Evolutionary conservation across 2,113 vertebrate species (phyloP), one percentile per base, ranked within the genome.

Genomic region (Tonatia bakeri): DNA sequence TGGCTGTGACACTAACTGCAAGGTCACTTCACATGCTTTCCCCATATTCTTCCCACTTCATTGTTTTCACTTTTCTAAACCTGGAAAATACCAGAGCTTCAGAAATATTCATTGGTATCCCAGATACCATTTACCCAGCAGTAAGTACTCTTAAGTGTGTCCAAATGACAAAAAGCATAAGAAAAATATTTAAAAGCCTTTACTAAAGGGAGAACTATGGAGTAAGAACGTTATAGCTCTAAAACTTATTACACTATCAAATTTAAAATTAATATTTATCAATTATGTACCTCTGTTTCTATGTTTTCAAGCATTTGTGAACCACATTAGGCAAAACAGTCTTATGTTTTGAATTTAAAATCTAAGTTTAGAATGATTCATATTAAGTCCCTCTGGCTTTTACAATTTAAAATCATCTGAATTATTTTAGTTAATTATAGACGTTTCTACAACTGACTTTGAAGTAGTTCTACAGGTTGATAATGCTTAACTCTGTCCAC

Each of bases 11-110:
- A 59, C 59, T 85, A 2, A n/a, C 26, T 84, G 1, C 36, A 92
- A 87, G 69, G 69, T 90, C 59, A 83, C 45, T 87, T 87, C 80
- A 83, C 4, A 83, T 14, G 20, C 2, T 31, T 91, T 59, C 54
- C 81, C 72, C 38, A 97, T 50, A 69, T 16, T 43, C 33, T 9
- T 5, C 45, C 81, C 45, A 86, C 22, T 82, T 83, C 52, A 91
- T 24, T 96, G 38, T 69, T 88, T 75, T 96, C 17, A 10, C 33
- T 69, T 81, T 95, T 95, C 91, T 94, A 72, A 92, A 90, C 65
- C 52, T 84, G 47, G 89, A 75, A 54, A 95, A 47, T 70, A 36
- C 56, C 16, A 11, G 17, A 96, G 26, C 69, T 96, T 91, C 76
- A 86, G 77, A 98, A 91, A 88, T 91, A 91, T 7, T 94, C 90